These are phyloP conservation scores for Drosophila kuntzei DNA, from an alignment of 2,888 invertebrate genomes.

Conservation along the genomic window DNA sequence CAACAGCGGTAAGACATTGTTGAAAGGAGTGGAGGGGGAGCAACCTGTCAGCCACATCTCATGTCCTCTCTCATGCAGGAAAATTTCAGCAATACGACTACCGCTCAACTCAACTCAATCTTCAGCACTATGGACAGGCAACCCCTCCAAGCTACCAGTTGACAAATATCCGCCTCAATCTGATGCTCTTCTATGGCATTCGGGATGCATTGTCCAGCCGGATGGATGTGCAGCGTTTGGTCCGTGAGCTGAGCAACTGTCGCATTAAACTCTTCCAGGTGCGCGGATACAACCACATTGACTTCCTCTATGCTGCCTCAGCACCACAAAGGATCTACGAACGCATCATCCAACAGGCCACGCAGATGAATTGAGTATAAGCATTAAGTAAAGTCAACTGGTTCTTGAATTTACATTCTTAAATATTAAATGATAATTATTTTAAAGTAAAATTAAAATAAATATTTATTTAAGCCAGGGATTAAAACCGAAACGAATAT, in stretches of 20 bases:
- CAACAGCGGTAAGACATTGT: conserved; percentile 76
- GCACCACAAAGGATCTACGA: conserved; percentile 77
- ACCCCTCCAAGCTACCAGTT: conserved; percentile 81
- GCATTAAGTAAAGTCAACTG: background rate
- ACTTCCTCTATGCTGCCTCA: conserved; percentile 77
- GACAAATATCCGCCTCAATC: conserved; percentile 78
- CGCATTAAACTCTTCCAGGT: conserved; percentile 74
- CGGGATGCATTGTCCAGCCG: conserved; percentile 71
- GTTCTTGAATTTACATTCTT: background rate
- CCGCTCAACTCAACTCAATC: conserved; percentile 72
- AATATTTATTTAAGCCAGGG: too few relatives aligned
- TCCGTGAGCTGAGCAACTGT: conserved; percentile 68
- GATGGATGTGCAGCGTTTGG: conserved; percentile 75
- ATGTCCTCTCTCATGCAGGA: conserved; percentile 50
- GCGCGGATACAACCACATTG: conserved; percentile 83
- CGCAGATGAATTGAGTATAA: conserved; percentile 35
- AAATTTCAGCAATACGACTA: conserved; percentile 83
- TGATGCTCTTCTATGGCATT: conserved; percentile 80
- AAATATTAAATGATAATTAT: too few relatives aligned
- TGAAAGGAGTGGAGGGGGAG: background rate
- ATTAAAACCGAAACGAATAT: too few relatives aligned
- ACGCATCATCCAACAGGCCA: conserved; percentile 73
- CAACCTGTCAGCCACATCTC: conserved; percentile 7
- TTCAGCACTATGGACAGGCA: conserved; percentile 71
- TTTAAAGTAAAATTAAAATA: too few relatives aligned